These are phyloP conservation scores for Miichthys miiuy DNA, from an alignment of 2,797 vertebrate genomes.

Conservation along the genomic window DNA sequence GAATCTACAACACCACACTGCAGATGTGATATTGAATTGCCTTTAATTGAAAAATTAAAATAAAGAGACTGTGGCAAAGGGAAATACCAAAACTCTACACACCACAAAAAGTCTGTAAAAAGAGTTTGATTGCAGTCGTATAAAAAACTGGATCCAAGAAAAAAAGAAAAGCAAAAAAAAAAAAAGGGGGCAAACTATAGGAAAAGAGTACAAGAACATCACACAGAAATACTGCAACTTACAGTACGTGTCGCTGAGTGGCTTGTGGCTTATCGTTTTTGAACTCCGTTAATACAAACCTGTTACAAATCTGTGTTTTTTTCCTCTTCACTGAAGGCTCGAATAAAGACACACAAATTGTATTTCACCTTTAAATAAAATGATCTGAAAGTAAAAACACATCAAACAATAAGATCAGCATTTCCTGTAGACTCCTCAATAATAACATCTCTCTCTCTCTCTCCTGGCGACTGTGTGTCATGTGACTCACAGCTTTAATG, in stretches of 20 bases:
- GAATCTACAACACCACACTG: conserved; percentile 30
- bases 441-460: conserved; percentile 10
- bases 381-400: conserved; percentile 32
- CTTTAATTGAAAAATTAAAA: conserved; percentile 53
- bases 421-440: conserved; percentile 25
- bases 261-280: conserved; percentile 43
- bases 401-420: conserved; percentile 14
- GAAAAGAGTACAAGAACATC: conserved; percentile 21
- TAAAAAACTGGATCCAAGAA: conserved; percentile 54
- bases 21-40: conserved; percentile 27
- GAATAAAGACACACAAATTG: conserved; percentile 46
- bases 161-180: not conserved
- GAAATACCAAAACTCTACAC: conserved; percentile 49
- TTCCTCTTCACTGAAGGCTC: conserved; percentile 22
- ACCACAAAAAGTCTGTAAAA: conserved; percentile 53
- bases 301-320: conserved; percentile 17
- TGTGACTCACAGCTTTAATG: conserved; percentile 14
- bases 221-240: conserved; percentile 29
- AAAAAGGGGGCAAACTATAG: conserved; percentile 8
- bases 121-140: conserved; percentile 43
- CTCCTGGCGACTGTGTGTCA: not conserved
- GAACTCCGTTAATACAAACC: conserved; percentile 33
- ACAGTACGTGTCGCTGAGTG: conserved; percentile 35
- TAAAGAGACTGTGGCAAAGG: conserved; percentile 14
- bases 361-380: conserved; percentile 47